Percentiles rank a stretch among this genome's conserved stretches.
Evolutionary conservation across 2,113 vertebrate species (phyloP).

Genomic region (Garra rufa): DNA sequence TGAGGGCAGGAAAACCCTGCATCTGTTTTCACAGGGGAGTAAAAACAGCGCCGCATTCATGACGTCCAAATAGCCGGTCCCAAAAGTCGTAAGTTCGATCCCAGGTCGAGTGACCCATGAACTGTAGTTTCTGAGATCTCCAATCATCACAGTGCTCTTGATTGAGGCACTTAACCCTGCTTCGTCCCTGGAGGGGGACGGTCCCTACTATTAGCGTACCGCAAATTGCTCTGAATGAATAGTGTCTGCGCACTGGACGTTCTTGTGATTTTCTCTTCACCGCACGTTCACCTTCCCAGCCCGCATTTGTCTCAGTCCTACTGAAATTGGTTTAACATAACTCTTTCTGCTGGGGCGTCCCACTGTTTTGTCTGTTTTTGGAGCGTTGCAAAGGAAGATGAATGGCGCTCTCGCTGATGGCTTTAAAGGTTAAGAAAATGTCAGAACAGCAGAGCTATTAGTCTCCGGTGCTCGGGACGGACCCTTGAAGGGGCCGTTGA

Average conservation of each 20-base stretch:
- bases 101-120: neutral
- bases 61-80: neutral
- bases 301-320: conserved; percentile 22
- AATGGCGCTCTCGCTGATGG: conserved; percentile 24
- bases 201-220: neutral
- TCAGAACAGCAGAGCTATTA: conserved; percentile 32
- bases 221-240: neutral
- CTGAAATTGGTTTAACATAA: conserved; percentile 23
- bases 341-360: conserved; percentile 14
- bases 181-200: neutral
- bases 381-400: conserved; percentile 48
- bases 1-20: neutral
- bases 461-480: conserved; percentile 25
- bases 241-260: neutral
- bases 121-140: neutral
- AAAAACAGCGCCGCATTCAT: conserved; percentile 8
- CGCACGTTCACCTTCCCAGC: conserved; percentile 11
- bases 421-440: conserved; percentile 52
- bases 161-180: conserved; percentile 8
- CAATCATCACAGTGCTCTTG: neutral
- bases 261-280: conserved; percentile 13
- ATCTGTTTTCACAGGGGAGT: conserved; percentile 18
- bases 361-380: conserved; percentile 33
- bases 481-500: conserved; percentile 12
- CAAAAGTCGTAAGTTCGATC: neutral